These are phyloP conservation scores for Acleris holmiana DNA, from an alignment of 2,888 invertebrate species.

Conservation along the genomic window DNA sequence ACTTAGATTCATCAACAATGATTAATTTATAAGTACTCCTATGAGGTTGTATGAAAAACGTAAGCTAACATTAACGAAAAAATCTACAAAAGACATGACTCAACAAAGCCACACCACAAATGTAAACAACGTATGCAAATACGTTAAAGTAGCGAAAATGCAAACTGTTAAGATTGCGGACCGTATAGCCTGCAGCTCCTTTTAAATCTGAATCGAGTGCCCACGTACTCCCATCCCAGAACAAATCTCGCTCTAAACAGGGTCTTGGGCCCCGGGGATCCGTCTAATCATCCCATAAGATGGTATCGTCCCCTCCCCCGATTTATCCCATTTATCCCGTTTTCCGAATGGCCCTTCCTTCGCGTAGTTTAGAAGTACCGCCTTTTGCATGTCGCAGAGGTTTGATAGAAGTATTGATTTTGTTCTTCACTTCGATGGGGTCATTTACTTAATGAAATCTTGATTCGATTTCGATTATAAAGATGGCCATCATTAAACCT, in stretches of 20 bases:
- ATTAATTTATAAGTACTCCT: too few species aligned
- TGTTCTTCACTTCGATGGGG: constrained; percentile 13
- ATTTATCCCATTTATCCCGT: constrained; percentile 31
- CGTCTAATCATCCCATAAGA: constrained; percentile 34
- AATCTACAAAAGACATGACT: neutral
- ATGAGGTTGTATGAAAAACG: too few species aligned
- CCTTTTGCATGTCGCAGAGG: constrained; percentile 33
- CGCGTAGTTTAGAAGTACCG: constrained; percentile 21
- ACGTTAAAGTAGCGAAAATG: constrained; percentile 5
- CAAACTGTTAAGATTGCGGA: constrained; percentile 8
- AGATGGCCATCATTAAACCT: constrained; percentile 4
- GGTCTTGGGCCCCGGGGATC: neutral
- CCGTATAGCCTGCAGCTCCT: constrained; percentile 15
- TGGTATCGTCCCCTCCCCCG: constrained; percentile 29
- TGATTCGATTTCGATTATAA: constrained; percentile 28
- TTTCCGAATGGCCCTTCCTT: constrained; percentile 30
- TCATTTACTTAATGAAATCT: constrained; percentile 29
- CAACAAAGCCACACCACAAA: neutral
- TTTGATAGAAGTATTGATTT: constrained; percentile 33
- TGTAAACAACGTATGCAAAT: constrained; percentile 7
- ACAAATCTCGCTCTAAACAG: neutral
- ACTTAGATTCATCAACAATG: too few species aligned
- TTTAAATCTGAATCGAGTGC: constrained; percentile 1
- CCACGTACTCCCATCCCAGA: neutral
- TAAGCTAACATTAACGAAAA: too few species aligned